Conservation (phyloP, 2,888 invertebrate species). For the Isoperla grammatica region DNA sequence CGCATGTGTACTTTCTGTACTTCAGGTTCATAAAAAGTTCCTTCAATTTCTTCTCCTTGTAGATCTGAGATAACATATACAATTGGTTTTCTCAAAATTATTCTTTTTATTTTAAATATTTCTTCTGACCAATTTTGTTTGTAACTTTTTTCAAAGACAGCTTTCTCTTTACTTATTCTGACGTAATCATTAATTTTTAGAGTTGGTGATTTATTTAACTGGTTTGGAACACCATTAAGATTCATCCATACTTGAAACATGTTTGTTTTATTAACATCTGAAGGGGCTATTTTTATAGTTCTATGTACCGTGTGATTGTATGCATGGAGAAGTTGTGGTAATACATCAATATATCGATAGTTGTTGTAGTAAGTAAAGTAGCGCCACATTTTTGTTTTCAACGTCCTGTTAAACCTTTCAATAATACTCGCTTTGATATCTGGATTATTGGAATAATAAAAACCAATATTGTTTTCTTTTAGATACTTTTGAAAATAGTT, state of each 20-base stretch:
- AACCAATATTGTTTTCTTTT: conserved; percentile 29
- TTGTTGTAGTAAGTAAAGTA: conserved; percentile 35
- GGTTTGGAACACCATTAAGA: too few relatives aligned
- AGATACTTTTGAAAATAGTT: conserved; percentile 17
- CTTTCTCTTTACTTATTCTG: conserved; percentile 29
- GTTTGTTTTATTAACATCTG: too few relatives aligned
- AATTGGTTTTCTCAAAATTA: conserved; percentile 29
- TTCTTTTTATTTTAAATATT: conserved; percentile 24
- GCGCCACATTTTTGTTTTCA: conserved; percentile 36
- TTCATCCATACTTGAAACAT: too few relatives aligned
- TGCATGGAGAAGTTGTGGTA: conserved; percentile 26
- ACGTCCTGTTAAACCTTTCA: conserved; percentile 37
- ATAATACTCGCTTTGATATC: conserved; percentile 37
- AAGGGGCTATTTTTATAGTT: conserved; percentile 30
- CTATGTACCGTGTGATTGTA: conserved; percentile 30
- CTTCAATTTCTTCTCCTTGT: conserved; percentile 28
- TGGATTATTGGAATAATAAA: conserved; percentile 34
- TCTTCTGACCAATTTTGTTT: too few relatives aligned
- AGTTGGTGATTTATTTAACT: not conserved
- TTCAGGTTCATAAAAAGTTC: conserved; percentile 27
- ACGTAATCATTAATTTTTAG: conserved; percentile 17
- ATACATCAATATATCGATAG: conserved; percentile 34
- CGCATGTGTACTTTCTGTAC: conserved; percentile 29
- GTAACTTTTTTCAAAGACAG: not conserved
- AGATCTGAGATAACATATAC: conserved; percentile 35